phyloP scores from a whole-genome alignment of 2,888 invertebrate genomes.

The Sphaerophoria taeniata region DNA sequence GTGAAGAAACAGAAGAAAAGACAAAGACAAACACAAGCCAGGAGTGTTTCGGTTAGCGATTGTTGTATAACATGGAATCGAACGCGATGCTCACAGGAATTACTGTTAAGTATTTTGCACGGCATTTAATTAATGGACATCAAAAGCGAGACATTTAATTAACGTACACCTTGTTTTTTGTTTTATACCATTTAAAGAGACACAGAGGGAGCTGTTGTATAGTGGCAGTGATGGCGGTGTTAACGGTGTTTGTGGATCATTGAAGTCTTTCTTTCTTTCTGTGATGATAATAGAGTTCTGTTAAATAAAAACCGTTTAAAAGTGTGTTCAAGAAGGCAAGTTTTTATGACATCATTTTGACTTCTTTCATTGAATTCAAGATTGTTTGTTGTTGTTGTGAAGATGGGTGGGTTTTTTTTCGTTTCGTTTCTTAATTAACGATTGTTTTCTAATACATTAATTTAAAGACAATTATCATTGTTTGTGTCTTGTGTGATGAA shows the following conservation, averaged over 20 bases:
- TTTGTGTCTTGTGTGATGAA: conserved; percentile 31
- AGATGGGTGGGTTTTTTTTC: neutral
- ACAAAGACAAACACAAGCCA: neutral
- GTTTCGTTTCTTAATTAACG: conserved; percentile 16
- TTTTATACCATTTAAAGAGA: conserved; percentile 11
- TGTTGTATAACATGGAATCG: conserved; percentile 65
- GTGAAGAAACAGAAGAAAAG: conserved; percentile 11
- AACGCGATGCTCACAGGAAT: conserved; percentile 57
- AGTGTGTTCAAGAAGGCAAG: neutral
- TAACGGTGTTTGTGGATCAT: no score
- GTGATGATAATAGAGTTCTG: neutral
- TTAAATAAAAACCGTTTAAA: conserved; percentile 29
- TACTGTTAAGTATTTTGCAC: conserved; percentile 60
- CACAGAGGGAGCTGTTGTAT: neutral
- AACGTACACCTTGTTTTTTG: conserved; percentile 37
- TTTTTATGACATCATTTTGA: conserved; percentile 36
- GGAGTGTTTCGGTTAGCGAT: conserved; percentile 37
- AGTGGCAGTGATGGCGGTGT: neutral
- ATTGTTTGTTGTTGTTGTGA: conserved; percentile 12
- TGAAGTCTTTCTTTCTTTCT: conserved; percentile 2
- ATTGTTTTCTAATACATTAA: conserved; percentile 22
- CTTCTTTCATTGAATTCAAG: conserved; percentile 9
- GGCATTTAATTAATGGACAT: conserved; percentile 70
- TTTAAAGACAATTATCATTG: neutral
- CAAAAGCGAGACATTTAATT: conserved; percentile 72